Percentiles rank a stretch among this genome's conserved stretches.
These are phyloP conservation scores for Lipophrys pholis DNA, from an alignment of 2,113 vertebrate species.

Conservation along the genomic window DNA sequence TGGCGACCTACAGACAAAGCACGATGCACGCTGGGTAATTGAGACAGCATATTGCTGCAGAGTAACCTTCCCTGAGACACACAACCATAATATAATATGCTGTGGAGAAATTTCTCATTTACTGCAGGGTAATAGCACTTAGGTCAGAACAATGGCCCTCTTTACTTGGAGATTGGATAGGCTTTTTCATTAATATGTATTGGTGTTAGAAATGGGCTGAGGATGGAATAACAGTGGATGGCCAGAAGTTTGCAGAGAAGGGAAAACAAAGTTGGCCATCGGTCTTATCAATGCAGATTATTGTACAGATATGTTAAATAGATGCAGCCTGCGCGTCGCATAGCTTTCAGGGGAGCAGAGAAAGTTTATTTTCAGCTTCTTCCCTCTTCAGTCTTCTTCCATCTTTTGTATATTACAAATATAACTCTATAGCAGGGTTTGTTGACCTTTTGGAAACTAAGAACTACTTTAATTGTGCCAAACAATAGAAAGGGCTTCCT, in stretches of 20 bases:
- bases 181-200: constrained; percentile 67
- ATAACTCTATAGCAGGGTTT: too few species aligned
- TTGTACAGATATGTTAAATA: background rate
- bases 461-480: too few species aligned
- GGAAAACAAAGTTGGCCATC: constrained; percentile 19
- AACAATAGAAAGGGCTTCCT: too few species aligned
- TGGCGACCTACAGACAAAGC: constrained; percentile 63
- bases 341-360: too few species aligned
- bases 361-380: too few species aligned
- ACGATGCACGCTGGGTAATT: constrained; percentile 60
- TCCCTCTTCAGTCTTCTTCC: too few species aligned
- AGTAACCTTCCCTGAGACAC: constrained; percentile 62
- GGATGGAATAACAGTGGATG: constrained; percentile 28
- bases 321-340: background rate
- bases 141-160: constrained; percentile 64
- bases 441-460: too few species aligned
- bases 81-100: constrained; percentile 66
- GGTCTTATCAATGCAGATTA: constrained; percentile 9
- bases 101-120: constrained; percentile 67
- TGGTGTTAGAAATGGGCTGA: constrained; percentile 38
- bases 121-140: constrained; percentile 61
- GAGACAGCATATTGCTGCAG: constrained; percentile 62
- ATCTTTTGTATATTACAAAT: too few species aligned
- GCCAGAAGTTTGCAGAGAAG: constrained; percentile 25
- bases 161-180: constrained; percentile 56